A percentile compares a stretch with the other conserved stretches of the same genome.
These are phyloP conservation scores for Catocala nupta DNA, from an alignment of 2,888 invertebrate species.

Conservation along the genomic window DNA sequence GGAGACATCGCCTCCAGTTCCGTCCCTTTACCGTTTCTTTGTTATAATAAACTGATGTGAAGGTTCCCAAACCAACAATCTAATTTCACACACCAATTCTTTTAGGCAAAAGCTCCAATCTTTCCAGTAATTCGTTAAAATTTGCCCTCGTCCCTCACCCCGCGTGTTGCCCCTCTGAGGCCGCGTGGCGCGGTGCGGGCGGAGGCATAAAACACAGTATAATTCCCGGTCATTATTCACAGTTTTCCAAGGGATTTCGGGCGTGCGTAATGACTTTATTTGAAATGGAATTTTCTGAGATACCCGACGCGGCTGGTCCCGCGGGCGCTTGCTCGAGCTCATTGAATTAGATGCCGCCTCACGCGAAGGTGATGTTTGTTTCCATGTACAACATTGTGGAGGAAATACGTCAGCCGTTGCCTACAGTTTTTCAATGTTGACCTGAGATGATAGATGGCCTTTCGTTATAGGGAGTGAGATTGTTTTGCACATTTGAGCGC, in stretches of 20 bases:
- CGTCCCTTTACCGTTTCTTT: slow-evolving; percentile 32
- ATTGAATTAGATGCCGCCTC: slow-evolving; percentile 46
- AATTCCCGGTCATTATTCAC: slow-evolving; percentile 77
- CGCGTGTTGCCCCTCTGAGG: slow-evolving; percentile 18
- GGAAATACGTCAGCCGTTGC: slow-evolving; percentile 2
- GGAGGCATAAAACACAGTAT: slow-evolving; percentile 74
- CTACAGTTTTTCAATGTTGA: slow-evolving; percentile 9
- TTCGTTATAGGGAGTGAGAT: not conserved
- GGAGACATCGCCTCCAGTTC: slow-evolving; percentile 10
- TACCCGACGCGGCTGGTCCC: slow-evolving; percentile 44
- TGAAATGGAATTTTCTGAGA: slow-evolving; percentile 68
- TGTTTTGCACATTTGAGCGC: not conserved
- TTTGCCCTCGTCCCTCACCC: slow-evolving; percentile 51
- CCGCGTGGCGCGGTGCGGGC: slow-evolving; percentile 37
- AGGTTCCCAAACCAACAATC: slow-evolving; percentile 62
- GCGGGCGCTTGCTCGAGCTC: slow-evolving; percentile 24
- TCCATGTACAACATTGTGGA: slow-evolving; percentile 2
- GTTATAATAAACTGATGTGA: slow-evolving; percentile 52
- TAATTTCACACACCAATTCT: slow-evolving; percentile 76
- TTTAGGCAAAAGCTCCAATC: slow-evolving; percentile 66
- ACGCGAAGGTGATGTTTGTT: slow-evolving; percentile 3
- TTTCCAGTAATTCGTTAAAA: slow-evolving; percentile 72
- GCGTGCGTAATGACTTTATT: slow-evolving; percentile 73
- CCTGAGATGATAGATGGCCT: slow-evolving; percentile 1
- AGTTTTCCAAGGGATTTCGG: slow-evolving; percentile 68